Evolutionary conservation across 2,888 invertebrate species (phyloP), one percentile per base, ranked within the genome.

Genomic region (Hypena proboscidalis): DNA sequence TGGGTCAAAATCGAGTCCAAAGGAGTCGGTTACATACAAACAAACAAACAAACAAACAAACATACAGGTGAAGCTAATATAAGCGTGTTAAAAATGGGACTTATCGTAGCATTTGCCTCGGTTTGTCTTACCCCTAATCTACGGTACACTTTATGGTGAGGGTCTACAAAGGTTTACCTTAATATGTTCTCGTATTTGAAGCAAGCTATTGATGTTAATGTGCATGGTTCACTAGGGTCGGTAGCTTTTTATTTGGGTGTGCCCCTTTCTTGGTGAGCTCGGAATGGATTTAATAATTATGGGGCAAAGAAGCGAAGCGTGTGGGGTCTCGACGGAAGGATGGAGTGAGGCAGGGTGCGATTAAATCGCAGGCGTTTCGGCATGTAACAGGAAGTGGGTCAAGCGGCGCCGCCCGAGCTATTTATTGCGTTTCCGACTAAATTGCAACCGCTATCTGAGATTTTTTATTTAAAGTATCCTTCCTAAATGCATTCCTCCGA

Each of bases 341-440:
- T 74, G 83, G 83, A 80, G 77, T 77, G 83, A 74, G 85, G 85
- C 73, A 80, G 75, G 77, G 80, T 75, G 77, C 83, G 89, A 89
- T 90, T 84, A 83, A 86, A 90, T 89, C 89, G 87, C 83, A 80
- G 82, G 79, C 86, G 87, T 88, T 89, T 90, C 83, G 89, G 88
- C 84, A 81, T 88, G 87, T 87, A 78, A 77, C 83, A 85, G 85
- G 85, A 89, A 89, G 86, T 89, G 85, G 90, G 90, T 89, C 89
- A 89, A 88, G 85, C 85, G 81, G 81, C 81, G 80, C 84, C 84
- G 74, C 80, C 79, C 79, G 77, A 72, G 81, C 82, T 88, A 88
- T 90, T 88, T 89, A 89, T 88, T 90, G 84, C 83, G 82, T 85
- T 88, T 85, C 80, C 81, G 73, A 77, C 73, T 67, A 82, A 87